Percentiles rank a stretch among this genome's conserved stretches.
Conservation (phyloP, 30 jellyfish, hydroid and myxozoan genomes). For the Aurelia aurita complex sp. Pacific region DNA sequence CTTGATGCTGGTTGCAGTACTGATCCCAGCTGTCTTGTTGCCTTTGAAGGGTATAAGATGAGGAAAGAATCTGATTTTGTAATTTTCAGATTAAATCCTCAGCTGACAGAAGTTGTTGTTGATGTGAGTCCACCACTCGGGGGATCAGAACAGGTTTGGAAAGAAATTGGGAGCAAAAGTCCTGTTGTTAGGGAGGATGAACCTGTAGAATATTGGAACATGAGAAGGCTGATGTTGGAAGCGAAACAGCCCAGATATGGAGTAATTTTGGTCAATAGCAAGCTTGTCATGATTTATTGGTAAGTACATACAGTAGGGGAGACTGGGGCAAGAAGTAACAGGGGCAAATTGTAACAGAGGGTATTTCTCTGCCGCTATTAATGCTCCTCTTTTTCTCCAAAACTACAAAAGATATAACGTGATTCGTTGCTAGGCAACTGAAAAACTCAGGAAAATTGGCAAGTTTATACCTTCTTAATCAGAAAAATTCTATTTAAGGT, state of each 20-base stretch:
- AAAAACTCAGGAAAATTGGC: too few relatives aligned
- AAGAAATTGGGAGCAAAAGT: conserved; percentile 17
- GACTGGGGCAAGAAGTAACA: too few relatives aligned
- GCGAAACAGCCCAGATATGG: conserved; percentile 31
- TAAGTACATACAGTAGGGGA: neutral
- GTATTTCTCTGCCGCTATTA: too few relatives aligned
- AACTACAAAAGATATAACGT: too few relatives aligned
- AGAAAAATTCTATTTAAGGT: too few relatives aligned
- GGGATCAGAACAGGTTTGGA: conserved; percentile 38
- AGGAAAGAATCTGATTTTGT: conserved; percentile 32
- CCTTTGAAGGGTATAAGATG: conserved; percentile 40
- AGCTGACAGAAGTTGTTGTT: conserved; percentile 7
- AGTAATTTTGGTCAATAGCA: conserved; percentile 8
- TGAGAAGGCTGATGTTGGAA: conserved; percentile 46
- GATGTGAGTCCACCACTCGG: conserved; percentile 20
- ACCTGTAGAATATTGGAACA: conserved; percentile 58
- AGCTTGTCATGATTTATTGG: conserved; percentile 40
- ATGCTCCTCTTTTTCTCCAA: too few relatives aligned
- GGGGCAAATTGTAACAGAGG: too few relatives aligned
- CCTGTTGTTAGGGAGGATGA: conserved; percentile 47
- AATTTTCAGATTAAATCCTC: conserved; percentile 21
- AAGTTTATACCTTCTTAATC: too few relatives aligned
- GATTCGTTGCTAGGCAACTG: too few relatives aligned
- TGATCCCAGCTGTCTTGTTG: conserved; percentile 9
- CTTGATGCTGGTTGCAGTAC: conserved; percentile 58